These are phyloP conservation scores for Jaculus jaculus DNA, from an alignment of 2,113 vertebrate genomes.

Conservation along the genomic window DNA sequence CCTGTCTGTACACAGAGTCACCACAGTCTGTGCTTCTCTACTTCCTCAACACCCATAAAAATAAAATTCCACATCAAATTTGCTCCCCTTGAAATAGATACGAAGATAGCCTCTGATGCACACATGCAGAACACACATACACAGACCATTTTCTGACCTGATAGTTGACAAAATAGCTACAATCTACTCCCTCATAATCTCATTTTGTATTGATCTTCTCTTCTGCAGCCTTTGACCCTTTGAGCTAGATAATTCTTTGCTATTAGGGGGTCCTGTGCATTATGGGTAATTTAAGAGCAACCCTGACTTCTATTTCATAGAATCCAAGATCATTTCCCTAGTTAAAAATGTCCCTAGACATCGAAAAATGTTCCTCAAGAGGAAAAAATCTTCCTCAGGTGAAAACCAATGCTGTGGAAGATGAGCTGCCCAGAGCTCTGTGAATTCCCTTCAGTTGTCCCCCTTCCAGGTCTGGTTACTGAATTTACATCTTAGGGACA, in stretches of 20 bases:
- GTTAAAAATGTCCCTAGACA: not conserved
- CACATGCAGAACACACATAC: not conserved
- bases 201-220: not conserved
- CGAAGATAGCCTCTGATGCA: not conserved
- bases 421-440: not conserved
- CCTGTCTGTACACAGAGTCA: not conserved
- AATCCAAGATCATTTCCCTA: not conserved
- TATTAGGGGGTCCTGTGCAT: too few relatives aligned
- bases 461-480: not conserved
- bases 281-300: not conserved
- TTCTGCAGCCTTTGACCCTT: not conserved
- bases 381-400: not conserved
- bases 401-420: not conserved
- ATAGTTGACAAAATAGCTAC: not conserved
- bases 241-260: not conserved
- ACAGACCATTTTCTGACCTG: not conserved
- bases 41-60: not conserved
- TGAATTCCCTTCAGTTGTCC: fast-evolving
- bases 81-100: conserved; percentile 1
- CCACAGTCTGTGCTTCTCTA: not conserved
- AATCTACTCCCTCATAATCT: not conserved
- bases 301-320: not conserved
- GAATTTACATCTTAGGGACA: not conserved
- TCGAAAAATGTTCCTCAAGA: not conserved
- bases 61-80: not conserved